phyloP scores from a whole-genome alignment of 2,113 vertebrate species.

The Calonectris borealis region DNA sequence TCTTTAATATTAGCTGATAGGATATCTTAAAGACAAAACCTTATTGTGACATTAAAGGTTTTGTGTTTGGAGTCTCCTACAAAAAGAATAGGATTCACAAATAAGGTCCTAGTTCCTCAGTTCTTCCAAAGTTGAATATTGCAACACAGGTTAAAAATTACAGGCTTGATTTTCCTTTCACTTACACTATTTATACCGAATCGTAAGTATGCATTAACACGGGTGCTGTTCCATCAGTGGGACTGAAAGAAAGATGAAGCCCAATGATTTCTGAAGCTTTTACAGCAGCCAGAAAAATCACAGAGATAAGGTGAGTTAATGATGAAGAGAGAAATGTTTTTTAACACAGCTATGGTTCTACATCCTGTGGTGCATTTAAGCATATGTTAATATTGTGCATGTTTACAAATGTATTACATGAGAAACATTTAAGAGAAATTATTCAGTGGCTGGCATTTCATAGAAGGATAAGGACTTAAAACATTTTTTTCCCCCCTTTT shows the following conservation, averaged over 20 bases:
- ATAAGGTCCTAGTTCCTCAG: not conserved
- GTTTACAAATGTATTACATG: not conserved
- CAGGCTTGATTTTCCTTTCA: not conserved
- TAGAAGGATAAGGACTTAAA: not conserved
- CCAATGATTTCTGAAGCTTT: not conserved
- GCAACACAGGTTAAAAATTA: not conserved
- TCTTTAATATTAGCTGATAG: not conserved
- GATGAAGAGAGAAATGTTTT: not conserved
- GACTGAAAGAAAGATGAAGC: not conserved
- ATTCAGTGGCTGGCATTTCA: not conserved
- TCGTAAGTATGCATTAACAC: not conserved
- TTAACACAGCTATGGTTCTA: not conserved
- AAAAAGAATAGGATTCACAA: not conserved
- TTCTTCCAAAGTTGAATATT: not conserved
- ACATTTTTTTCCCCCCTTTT: not conserved
- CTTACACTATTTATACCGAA: not conserved
- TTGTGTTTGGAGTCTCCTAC: not conserved
- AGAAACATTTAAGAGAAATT: not conserved
- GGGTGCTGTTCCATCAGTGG: not conserved
- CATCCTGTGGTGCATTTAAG: not conserved
- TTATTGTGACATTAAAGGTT: not conserved
- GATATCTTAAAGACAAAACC: not conserved
- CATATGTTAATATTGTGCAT: not conserved
- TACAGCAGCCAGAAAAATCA: not conserved
- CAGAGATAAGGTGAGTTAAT: not conserved